Percentiles rank a stretch among this genome's conserved stretches.
phyloP scores from a whole-genome alignment of 2,797 vertebrate species.

The Pangasius mekongensis region DNA sequence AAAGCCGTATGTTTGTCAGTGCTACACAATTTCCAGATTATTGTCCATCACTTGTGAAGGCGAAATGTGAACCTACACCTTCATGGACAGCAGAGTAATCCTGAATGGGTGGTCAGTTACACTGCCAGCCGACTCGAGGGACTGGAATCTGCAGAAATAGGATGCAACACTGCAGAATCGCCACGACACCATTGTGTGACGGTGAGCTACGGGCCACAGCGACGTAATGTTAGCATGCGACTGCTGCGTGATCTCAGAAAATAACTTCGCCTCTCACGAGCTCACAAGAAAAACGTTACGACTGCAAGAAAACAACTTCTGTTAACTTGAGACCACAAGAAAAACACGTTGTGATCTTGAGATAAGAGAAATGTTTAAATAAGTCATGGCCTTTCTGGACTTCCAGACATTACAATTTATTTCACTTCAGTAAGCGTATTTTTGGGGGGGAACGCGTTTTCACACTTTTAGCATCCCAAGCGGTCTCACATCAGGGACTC shows the following conservation, averaged over 20 bases:
- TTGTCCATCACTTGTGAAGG: too few species aligned
- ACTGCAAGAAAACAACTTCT: too few species aligned
- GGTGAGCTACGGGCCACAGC: background rate
- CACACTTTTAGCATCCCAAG: background rate
- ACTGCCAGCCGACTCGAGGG: too few species aligned
- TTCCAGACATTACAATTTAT: background rate
- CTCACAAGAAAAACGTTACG: too few species aligned
- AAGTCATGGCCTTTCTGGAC: background rate
- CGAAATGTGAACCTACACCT: too few species aligned
- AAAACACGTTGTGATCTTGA: background rate
- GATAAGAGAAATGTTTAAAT: background rate
- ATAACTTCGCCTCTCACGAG: too few species aligned
- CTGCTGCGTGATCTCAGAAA: background rate
- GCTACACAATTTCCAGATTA: too few species aligned
- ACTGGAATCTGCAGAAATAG: too few species aligned
- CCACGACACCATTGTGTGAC: background rate
- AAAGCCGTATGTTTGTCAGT: too few species aligned
- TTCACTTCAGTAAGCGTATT: background rate
- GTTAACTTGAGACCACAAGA: background rate
- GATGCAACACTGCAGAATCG: background rate
- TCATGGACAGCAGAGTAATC: too few species aligned
- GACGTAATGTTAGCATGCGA: background rate
- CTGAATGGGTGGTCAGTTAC: too few species aligned
- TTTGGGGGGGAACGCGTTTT: background rate
- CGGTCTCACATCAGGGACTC: background rate